Conservation (phyloP, 35 echinoderm and acorn worm species). For the Apostichopus parvimensis region DNA sequence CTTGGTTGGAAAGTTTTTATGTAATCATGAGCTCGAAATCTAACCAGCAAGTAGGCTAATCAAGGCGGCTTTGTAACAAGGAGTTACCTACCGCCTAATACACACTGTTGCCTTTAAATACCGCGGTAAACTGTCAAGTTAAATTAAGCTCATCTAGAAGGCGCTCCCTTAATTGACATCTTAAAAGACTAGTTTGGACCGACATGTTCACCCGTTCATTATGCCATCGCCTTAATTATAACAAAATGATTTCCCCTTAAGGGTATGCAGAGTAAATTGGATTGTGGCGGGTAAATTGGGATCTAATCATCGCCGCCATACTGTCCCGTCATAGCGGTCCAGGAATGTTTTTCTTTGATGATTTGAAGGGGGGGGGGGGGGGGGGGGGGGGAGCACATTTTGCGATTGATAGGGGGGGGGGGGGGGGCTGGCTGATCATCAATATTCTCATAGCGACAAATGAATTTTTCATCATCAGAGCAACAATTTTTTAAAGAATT, state of each 20-base stretch:
- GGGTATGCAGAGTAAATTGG: constrained; percentile 5
- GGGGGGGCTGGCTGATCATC: too few species aligned
- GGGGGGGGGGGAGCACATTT: too few species aligned
- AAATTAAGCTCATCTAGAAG: not conserved
- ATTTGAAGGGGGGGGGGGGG: too few species aligned
- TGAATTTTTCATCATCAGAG: too few species aligned
- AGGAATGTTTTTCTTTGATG: too few species aligned
- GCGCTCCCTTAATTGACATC: constrained; percentile 28
- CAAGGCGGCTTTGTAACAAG: constrained; percentile 27
- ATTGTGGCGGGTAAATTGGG: not conserved
- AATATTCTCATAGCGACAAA: too few species aligned
- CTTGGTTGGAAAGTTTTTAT: constrained; percentile 24
- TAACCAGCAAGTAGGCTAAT: constrained; percentile 32
- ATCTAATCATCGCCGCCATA: not conserved
- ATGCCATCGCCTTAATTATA: constrained; percentile 40
- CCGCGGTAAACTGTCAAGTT: constrained; percentile 24
- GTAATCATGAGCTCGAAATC: constrained; percentile 15
- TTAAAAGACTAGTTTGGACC: constrained; percentile 35
- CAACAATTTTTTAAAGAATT: too few species aligned
- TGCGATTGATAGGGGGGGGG: too few species aligned
- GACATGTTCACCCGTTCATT: constrained; percentile 29
- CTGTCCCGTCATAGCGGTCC: not conserved
- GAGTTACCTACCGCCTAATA: constrained; percentile 28
- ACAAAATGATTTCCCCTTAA: constrained; percentile 41
- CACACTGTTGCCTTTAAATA: constrained; percentile 1